These are phyloP conservation scores for Nowickia ferox DNA, from an alignment of 2,888 invertebrate species.

Conservation along the genomic window DNA sequence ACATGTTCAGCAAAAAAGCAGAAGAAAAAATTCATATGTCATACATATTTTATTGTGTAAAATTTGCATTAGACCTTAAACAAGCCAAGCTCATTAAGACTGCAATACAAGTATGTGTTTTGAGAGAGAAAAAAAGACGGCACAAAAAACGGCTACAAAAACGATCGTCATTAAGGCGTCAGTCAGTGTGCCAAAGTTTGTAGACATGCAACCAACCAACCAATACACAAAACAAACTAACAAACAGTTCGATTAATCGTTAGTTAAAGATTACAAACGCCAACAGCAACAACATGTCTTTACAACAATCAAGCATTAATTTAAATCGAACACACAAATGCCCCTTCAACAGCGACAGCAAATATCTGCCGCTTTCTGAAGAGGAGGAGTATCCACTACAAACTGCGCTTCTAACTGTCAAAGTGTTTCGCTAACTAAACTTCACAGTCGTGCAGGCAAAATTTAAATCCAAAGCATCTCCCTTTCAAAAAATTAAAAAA, in stretches of 20 bases:
- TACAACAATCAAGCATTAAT: slow-evolving; percentile 44
- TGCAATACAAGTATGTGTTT: slow-evolving; percentile 44
- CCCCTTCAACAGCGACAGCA: not conserved
- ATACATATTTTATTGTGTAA: slow-evolving; percentile 10
- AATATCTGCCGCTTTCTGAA: slow-evolving; percentile 12
- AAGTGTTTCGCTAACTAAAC: not conserved
- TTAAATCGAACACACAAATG: slow-evolving; percentile 18
- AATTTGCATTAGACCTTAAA: slow-evolving; percentile 67
- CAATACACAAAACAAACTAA: slow-evolving; percentile 36
- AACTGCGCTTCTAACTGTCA: not conserved
- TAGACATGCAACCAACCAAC: slow-evolving; percentile 40
- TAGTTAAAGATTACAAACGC: slow-evolving; percentile 31
- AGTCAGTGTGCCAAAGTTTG: slow-evolving; percentile 51
- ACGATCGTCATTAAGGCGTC: slow-evolving; percentile 68
- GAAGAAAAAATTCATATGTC: slow-evolving; percentile 37
- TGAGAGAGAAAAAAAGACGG: slow-evolving; percentile 1
- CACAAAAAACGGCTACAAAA: slow-evolving; percentile 46
- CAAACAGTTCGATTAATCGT: slow-evolving; percentile 64
- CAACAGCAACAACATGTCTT: slow-evolving; percentile 48
- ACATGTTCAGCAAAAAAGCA: slow-evolving; percentile 16
- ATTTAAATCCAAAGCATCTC: slow-evolving; percentile 2
- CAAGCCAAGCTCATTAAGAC: slow-evolving; percentile 64
- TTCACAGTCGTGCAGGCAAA: not conserved
- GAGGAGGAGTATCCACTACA: slow-evolving; percentile 2
- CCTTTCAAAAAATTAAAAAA: not conserved